Evolutionary conservation across 2,113 vertebrate species (phyloP).

Genomic region (Pelobates fuscus): DNA sequence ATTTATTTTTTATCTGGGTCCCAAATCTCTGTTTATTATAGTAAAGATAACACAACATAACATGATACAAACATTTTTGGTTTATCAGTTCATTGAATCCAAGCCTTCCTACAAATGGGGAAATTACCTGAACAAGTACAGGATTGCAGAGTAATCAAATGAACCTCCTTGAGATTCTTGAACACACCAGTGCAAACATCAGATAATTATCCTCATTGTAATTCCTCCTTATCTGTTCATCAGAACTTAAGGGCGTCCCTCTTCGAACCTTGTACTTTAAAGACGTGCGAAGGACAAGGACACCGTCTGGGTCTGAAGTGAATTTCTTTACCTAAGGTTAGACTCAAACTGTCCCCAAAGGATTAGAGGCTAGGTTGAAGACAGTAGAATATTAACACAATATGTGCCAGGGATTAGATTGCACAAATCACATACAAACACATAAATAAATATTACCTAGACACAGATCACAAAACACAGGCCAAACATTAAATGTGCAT

Average conservation of each 20-base stretch:
- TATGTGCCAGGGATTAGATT: too few species aligned
- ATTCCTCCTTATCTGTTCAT: neutral
- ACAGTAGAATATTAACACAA: neutral
- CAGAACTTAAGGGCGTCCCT: neutral
- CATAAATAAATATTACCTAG: too few species aligned
- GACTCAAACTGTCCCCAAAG: neutral
- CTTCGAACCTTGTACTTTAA: constrained; percentile 4
- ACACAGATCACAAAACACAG: too few species aligned
- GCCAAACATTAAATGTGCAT: too few species aligned
- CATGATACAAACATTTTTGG: too few species aligned
- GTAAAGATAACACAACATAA: too few species aligned
- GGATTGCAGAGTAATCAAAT: neutral
- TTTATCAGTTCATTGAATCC: neutral
- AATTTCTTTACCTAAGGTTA: neutral
- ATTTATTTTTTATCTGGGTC: too few species aligned
- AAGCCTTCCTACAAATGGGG: neutral
- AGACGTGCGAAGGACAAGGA: constrained; percentile 34
- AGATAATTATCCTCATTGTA: constrained; percentile 2
- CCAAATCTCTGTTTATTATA: too few species aligned
- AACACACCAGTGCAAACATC: constrained; percentile 18
- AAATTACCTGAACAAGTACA: neutral
- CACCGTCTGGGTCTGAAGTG: constrained; percentile 23
- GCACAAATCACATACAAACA: too few species aligned
- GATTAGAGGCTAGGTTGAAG: neutral
- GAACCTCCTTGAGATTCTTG: constrained; percentile 1